Base-by-base conservation (phyloP, 2,113 vertebrate species). In the Pedetes capensis region DNA sequence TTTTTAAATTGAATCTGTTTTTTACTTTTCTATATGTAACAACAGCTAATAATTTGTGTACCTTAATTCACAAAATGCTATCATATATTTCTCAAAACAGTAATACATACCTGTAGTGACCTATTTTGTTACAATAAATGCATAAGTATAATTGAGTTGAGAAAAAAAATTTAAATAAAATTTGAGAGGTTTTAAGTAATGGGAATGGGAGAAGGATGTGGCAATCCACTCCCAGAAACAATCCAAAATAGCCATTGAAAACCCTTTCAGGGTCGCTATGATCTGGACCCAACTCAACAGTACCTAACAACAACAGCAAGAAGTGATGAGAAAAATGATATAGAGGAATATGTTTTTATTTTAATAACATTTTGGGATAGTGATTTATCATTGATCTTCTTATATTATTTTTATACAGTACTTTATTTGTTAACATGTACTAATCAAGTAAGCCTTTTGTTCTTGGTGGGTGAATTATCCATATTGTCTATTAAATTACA, bases 31-130 rank as follows among this genome's bases (percentile, higher is more conserved):
- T 44, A 11, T 55, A 11, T 89, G 2, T 80, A 25, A 27, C 12
- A 86, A 6, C 9, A 84, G 12, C 5, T 71, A 37, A 25, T 39
- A n/a, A 79, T 13, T 34, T 3, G 71, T 2, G 0, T 7, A 17
- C 57, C 2, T 94, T 68, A 68, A 44, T 37, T 90, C 34, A n/a
- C 9, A 68, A 87, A 61, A 91, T 49, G 0, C 17, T 61, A 11
- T 39, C 49, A 23, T 9, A 1, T 20, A 74, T 82, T 12, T 1
- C 29, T 22, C 25, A 44, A 61, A 34, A 69, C 55, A 71, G 47
- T 37, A 53, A 8, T 37, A n/a, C 11, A 5, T 0, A 64, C 17
- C 6, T 63, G 0, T 51, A 47, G 2, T 71, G n/a, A 2, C 27
- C 8, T 80, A 4, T 59, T 69, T 89, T 75, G 69, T 55, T 85